Conservation (phyloP, 2,113 vertebrate species). For the Apodemus sylvaticus region DNA sequence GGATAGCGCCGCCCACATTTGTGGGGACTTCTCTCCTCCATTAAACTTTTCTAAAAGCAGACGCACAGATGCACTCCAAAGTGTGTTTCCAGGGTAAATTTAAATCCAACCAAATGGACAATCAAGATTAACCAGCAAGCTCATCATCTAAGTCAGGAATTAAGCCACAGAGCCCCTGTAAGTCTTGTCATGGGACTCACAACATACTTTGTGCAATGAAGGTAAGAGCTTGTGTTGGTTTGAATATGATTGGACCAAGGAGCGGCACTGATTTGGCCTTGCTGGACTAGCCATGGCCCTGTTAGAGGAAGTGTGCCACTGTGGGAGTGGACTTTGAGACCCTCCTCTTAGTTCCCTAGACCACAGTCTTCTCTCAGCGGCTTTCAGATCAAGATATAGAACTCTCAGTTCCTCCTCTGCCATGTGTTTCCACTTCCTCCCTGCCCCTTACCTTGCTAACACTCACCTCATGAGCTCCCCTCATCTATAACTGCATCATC, state of each 20-base stretch:
- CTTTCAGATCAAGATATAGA: no score
- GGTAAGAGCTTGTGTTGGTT: neutral
- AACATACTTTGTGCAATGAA: fast-evolving
- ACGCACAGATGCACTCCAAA: neutral
- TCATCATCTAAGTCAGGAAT: neutral
- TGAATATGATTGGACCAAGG: no score
- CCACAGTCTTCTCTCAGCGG: no score
- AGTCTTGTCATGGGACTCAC: fast-evolving
- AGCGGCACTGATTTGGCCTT: no score
- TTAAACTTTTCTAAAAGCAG: neutral
- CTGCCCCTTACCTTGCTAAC: neutral
- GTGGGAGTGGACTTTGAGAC: no score
- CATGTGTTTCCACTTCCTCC: no score
- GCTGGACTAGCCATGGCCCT: no score
- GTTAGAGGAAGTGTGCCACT: no score
- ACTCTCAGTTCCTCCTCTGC: no score
- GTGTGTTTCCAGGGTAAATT: neutral
- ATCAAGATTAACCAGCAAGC: neutral
- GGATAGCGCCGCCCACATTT: no score
- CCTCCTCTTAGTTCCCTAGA: no score
- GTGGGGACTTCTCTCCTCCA: no score
- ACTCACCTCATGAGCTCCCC: neutral
- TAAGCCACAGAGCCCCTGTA: neutral
- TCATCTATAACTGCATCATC: neutral
- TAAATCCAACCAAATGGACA: neutral